These are phyloP conservation scores for Philypnodon macrostomus DNA, from an alignment of 2,797 vertebrate genomes.

Conservation along the genomic window DNA sequence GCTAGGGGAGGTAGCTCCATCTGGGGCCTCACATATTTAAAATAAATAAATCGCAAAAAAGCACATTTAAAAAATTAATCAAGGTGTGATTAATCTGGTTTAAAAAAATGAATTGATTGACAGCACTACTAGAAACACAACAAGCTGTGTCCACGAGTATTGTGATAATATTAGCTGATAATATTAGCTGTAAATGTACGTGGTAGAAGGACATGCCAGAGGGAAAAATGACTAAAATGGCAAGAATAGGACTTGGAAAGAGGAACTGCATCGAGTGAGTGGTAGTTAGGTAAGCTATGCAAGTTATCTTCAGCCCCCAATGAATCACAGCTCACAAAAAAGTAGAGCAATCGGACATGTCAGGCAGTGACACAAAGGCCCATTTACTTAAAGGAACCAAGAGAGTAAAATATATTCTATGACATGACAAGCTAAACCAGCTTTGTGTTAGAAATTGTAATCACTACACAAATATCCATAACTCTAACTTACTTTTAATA, in stretches of 20 bases:
- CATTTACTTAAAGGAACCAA: slow-evolving; percentile 63
- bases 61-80: no score
- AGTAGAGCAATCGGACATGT: slow-evolving; percentile 71
- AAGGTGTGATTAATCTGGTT: no score
- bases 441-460: no score
- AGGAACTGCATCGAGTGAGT: slow-evolving; percentile 27
- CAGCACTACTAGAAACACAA: no score
- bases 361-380: slow-evolving; percentile 62
- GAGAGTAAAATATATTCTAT: slow-evolving; percentile 44
- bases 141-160: no score
- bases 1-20: no score
- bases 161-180: no score
- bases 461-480: no score
- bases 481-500: no score
- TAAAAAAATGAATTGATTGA: no score
- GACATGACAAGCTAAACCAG: slow-evolving; percentile 29
- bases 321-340: slow-evolving; percentile 73
- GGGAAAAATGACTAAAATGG: slow-evolving; percentile 20
- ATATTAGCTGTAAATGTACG: slow-evolving; percentile 10
- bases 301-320: slow-evolving; percentile 60
- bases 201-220: slow-evolving; percentile 19
- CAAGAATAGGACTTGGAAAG: not conserved
- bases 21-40: no score
- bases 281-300: slow-evolving; percentile 47
- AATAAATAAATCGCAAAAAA: no score